Evolutionary conservation across 2,888 invertebrate species (phyloP), one percentile per base, ranked within the genome.

Genomic region (Agrotis segetum): DNA sequence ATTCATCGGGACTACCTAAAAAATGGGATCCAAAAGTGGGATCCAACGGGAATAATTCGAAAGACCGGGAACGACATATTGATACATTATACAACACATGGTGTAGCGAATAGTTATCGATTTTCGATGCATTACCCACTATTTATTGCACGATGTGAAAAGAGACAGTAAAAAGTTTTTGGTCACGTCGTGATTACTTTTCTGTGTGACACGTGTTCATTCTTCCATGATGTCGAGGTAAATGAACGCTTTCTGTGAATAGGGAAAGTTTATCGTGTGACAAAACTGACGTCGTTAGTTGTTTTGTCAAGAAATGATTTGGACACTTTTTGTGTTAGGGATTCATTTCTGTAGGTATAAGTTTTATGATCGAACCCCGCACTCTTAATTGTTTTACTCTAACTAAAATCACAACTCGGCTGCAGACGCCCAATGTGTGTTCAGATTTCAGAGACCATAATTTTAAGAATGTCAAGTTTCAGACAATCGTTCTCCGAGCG

Each of bases 31-130:
- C n/a, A n/a, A n/a, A n/a, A n/a, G n/a, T n/a, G n/a, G n/a, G n/a
- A n/a, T n/a, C n/a, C n/a, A n/a, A n/a, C n/a, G n/a, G n/a, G n/a
- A n/a, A n/a, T n/a, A n/a, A n/a, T n/a, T n/a, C n/a, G n/a, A n/a
- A n/a, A n/a, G 71, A 81, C 69, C 72, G 74, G 71, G 61, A 65
- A 78, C 77, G 74, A 81, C 74, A 67, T 79, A 80, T 86, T 79
- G 79, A 79, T 83, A 81, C 77, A 85, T 81, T 74, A 81, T 75
- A 78, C 70, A 74, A 70, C 73, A 78, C 58, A 59, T 50, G 47
- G 63, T 58, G 70, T 67, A 64, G 71, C 56, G 65, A 81, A 83
- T 77, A 69, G 74, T 77, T 79, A 82, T 83, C 58, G 79, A 79
- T 83, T 78, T 71, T 67, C 67, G 19, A 71, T 75, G 76, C 74